phyloP scores from a whole-genome alignment of 2,888 invertebrate genomes.

The Liodrosophila aerea region DNA sequence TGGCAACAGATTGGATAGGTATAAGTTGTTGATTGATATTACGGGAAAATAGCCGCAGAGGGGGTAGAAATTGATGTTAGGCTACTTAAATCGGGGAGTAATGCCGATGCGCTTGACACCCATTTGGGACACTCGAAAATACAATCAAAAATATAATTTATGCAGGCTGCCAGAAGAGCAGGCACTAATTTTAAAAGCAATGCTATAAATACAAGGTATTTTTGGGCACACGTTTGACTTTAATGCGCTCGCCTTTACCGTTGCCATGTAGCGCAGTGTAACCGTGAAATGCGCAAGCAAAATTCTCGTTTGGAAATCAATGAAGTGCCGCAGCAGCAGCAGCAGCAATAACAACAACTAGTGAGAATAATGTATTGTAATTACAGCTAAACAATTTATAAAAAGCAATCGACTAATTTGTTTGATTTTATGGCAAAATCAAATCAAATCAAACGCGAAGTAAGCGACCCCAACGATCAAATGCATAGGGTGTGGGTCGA shows the following conservation, averaged over 20 bases:
- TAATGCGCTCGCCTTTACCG: background rate
- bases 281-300: slow-evolving; percentile 42
- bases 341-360: slow-evolving; percentile 29
- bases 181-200: slow-evolving; percentile 18
- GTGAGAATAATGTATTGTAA: slow-evolving; percentile 60
- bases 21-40: slow-evolving; percentile 13
- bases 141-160: slow-evolving; percentile 54
- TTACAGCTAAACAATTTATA: slow-evolving; percentile 51
- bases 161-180: slow-evolving; percentile 15
- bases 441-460: slow-evolving; percentile 63
- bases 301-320: slow-evolving; percentile 64
- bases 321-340: slow-evolving; percentile 62
- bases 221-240: background rate
- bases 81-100: slow-evolving; percentile 36
- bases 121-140: slow-evolving; percentile 23
- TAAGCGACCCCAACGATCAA: slow-evolving; percentile 48
- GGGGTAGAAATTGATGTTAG: slow-evolving; percentile 27
- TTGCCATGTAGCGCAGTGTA: slow-evolving; percentile 40
- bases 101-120: slow-evolving; percentile 41
- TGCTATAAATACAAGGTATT: slow-evolving; percentile 30
- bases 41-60: slow-evolving; percentile 1
- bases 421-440: slow-evolving; percentile 69
- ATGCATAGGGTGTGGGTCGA: slow-evolving; percentile 55
- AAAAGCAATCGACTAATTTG: slow-evolving; percentile 60
- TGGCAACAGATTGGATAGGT: background rate